These are phyloP conservation scores for Halcyon badia DNA, from an alignment of 2,797 vertebrate species.

Conservation along the genomic window DNA sequence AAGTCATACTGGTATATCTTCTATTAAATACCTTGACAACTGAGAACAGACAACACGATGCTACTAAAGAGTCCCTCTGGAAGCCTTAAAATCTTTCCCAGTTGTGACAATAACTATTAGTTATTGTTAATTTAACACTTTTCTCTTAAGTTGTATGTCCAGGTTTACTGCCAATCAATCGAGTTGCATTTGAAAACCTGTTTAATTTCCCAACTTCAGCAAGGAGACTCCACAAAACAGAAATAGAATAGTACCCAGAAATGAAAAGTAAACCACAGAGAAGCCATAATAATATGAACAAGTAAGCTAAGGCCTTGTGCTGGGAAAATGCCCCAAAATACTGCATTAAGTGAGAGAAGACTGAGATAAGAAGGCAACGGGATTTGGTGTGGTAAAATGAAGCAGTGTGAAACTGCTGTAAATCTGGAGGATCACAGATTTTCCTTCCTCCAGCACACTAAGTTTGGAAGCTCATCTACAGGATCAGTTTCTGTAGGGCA, in stretches of 20 bases:
- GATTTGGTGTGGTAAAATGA: conserved; percentile 7
- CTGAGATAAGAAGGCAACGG: neutral
- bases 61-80: neutral
- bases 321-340: conserved; percentile 46
- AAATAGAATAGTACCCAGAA: conserved; percentile 8
- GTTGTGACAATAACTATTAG: neutral
- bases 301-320: neutral
- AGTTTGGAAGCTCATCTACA: conserved; percentile 39
- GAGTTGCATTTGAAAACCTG: neutral
- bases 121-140: neutral
- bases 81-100: neutral
- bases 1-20: conserved; percentile 45
- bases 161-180: neutral
- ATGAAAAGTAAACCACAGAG: neutral
- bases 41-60: neutral
- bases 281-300: neutral
- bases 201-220: neutral
- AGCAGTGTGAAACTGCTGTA: conserved; percentile 43
- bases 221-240: neutral
- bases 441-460: conserved; percentile 6
- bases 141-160: neutral
- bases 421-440: conserved; percentile 17
- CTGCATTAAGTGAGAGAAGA: neutral
- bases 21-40: conserved; percentile 5
- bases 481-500: neutral